phyloP scores from a whole-genome alignment of 2,797 vertebrate species.

The Sylvilagus floridanus region DNA sequence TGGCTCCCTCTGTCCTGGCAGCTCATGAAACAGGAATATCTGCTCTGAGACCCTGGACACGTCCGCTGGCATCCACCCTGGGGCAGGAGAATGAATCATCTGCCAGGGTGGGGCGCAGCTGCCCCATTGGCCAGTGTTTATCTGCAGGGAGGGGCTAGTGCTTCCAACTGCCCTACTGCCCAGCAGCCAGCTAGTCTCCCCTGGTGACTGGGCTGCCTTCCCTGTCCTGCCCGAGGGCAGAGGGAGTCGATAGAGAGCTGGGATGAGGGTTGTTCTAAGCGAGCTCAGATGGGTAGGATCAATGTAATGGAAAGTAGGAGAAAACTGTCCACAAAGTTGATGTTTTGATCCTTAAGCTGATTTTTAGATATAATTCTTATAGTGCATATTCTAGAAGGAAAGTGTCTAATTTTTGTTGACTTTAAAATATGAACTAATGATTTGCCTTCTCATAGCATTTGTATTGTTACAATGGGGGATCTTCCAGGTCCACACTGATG shows the following conservation, averaged over 20 bases:
- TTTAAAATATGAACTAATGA: slow-evolving; percentile 27
- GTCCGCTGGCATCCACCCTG: background rate
- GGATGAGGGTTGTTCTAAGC: background rate
- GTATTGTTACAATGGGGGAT: background rate
- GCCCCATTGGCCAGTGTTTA: background rate
- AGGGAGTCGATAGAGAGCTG: no score
- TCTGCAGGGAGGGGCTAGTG: background rate
- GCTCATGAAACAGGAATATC: background rate
- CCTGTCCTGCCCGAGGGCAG: no score
- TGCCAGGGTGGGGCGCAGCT: background rate
- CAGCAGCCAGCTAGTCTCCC: no score
- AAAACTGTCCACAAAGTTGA: background rate
- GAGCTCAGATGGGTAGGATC: background rate
- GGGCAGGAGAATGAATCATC: background rate
- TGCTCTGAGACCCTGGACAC: background rate
- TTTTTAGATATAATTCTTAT: background rate
- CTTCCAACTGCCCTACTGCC: background rate
- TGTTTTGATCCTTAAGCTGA: background rate
- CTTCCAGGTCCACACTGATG: background rate
- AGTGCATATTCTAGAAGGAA: background rate
- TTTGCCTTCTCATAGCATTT: slow-evolving; percentile 11
- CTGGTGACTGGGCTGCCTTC: no score
- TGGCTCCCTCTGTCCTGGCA: background rate
- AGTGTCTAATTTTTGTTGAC: background rate
- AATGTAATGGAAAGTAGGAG: no score